phyloP scores from a whole-genome alignment of 2,797 vertebrate genomes.

The Discoglossus pictus region DNA sequence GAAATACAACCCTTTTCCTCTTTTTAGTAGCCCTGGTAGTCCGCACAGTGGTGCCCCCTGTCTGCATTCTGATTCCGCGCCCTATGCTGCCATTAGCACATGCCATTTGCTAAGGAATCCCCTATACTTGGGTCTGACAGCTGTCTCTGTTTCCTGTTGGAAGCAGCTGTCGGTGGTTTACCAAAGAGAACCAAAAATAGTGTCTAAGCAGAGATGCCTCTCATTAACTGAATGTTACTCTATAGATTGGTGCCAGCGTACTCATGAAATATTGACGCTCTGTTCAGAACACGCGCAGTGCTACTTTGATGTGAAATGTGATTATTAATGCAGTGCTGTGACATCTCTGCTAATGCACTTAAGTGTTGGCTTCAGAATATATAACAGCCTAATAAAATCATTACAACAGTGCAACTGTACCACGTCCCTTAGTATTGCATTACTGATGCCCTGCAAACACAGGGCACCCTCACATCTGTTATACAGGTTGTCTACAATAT shows the following conservation, averaged over 20 bases:
- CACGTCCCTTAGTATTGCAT: too few relatives aligned
- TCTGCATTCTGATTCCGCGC: neutral
- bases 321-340: neutral
- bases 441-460: too few relatives aligned
- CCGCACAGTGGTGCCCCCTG: neutral
- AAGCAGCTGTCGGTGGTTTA: slow-evolving; percentile 29
- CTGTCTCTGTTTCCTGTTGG: slow-evolving; percentile 6
- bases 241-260: neutral
- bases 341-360: neutral
- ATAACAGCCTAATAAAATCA: too few relatives aligned
- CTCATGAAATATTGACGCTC: slow-evolving; percentile 12
- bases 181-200: slow-evolving; percentile 35
- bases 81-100: neutral
- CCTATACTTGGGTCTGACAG: slow-evolving; percentile 24
- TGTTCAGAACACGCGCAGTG: neutral
- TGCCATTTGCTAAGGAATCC: slow-evolving; percentile 1
- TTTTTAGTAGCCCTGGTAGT: too few relatives aligned
- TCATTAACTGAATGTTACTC: slow-evolving; percentile 15
- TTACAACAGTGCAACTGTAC: too few relatives aligned
- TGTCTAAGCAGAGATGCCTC: slow-evolving; percentile 9
- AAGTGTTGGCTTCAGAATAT: too few relatives aligned
- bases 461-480: too few relatives aligned
- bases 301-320: slow-evolving; percentile 6
- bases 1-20: slow-evolving; percentile 19
- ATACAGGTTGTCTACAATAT: too few relatives aligned